Base-by-base conservation (phyloP, 2,888 invertebrate genomes). In the Hermodice carunculata region DNA sequence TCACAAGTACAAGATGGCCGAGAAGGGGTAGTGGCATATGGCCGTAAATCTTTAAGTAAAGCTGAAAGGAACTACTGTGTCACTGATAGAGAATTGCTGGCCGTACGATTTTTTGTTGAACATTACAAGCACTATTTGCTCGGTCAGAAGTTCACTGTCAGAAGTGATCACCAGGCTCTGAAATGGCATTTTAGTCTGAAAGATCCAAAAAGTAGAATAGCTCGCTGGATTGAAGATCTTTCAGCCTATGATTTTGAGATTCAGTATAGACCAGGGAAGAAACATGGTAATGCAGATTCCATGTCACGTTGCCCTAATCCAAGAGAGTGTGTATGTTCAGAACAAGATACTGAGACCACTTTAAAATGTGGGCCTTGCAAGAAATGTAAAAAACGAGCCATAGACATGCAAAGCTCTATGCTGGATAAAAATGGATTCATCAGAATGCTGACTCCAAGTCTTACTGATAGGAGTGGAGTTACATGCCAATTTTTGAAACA, bases 61-160 rank as follows among this genome's bases (percentile, higher is more conserved):
- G 24, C 57, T 37, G 71, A 70, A 49, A 44, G 64, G 24, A 74
- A 73, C 52, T 68, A 63, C 56, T 65, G 60, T n/a, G 40, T 52
- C 32, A 64, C 57, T 48, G 17, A 46, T 8, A 4, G 19, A 28
- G 61, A 65, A 32, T 46, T 65, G n/a, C 31, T 64, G 28, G 64
- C 64, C 3, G 46, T 64, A 8, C 29, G 29, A 6, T 28, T 11
- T 22, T 37, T 58, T 26, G 48, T 40, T 6, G 58, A 48, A 29
- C 31, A 46, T 22, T 58, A 37, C 34, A 29, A 48, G 19, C 37
- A 58, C 11, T 58, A 58, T 22, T 26, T 58, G 17, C 34, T 43
- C 32, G 58, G 58, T 8, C n/a, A 31, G 28, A 4, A 29, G 48
- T 58, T 58, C 24, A 43, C 29, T 14, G 58, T 58, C n/a, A 24